Conservation (phyloP, 2,888 invertebrate species). For the Rugalucina vietnamica region DNA sequence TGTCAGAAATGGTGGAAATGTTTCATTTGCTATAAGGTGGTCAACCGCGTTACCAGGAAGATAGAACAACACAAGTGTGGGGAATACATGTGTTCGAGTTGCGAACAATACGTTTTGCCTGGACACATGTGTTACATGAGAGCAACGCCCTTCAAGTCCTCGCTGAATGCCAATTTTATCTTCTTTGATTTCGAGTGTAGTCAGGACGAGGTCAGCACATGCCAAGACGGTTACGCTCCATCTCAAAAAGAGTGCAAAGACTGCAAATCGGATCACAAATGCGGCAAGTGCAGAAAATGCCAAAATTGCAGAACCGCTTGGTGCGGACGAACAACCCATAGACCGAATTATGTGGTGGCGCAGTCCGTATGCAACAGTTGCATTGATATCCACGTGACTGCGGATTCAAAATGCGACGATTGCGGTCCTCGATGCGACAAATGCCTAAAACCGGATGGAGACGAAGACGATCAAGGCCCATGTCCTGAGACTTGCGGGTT, state of each 20-base stretch:
- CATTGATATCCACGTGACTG: not conserved
- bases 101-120: constrained; percentile 22
- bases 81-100: constrained; percentile 27
- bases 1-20: constrained; percentile 43
- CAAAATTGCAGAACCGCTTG: not conserved
- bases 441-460: not conserved
- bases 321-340: constrained; percentile 11
- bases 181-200: constrained; percentile 48
- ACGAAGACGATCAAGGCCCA: constrained; percentile 19
- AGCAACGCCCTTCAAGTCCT: not conserved
- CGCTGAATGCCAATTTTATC: constrained; percentile 20
- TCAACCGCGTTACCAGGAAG: constrained; percentile 11
- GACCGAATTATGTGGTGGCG: constrained; percentile 11
- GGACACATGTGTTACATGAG: constrained; percentile 36
- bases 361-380: constrained; percentile 11
- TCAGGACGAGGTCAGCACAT: constrained; percentile 28
- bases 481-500: constrained; percentile 46
- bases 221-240: constrained; percentile 29
- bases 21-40: constrained; percentile 29
- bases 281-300: not conserved
- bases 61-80: constrained; percentile 32
- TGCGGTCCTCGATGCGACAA: constrained; percentile 6
- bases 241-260: constrained; percentile 20
- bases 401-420: constrained; percentile 3
- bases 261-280: not conserved